Base-by-base conservation (phyloP, 2,797 vertebrate species). In the Cuculus canorus region DNA sequence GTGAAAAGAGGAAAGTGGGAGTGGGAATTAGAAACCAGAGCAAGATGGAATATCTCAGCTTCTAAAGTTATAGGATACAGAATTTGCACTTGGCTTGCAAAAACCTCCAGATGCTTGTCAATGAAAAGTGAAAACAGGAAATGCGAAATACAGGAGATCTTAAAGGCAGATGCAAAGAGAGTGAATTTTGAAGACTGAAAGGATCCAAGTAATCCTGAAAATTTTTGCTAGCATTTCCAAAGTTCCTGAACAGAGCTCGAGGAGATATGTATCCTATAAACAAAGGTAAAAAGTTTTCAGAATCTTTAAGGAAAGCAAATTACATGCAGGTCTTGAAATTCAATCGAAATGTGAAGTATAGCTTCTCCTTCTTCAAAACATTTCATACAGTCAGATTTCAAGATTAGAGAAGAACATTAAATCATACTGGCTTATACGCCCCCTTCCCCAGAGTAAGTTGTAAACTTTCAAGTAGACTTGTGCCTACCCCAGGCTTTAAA, bases 11-110 rank as follows among this genome's bases (percentile, higher is more conserved):
- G 13, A 82, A 96, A 82, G 47, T 2, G 3, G 11, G 33, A 79
- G 16, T 41, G 47, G 33, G 70, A 96, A 95, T 84, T 88, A 86
- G 84, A 93, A 95, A 80, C 37, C 80, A 92, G 77, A 92, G 27
- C 73, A 93, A 76, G 85, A 93, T 63, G 56, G 53, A 78, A 53
- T 82, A 68, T 76, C 59, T 94, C 59, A 77, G 11, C 39, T 81
- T 84, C 70, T 86, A 61, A 79, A 79, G 27, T 59, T 86, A 63
- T 19, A 90, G 41, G 71, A 90, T 73, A 73, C 43, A 92, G 56
- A 77, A 92, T 84, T 35, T 80, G 52, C 37, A 54, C 10, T 86
- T 92, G 81, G 52, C 83, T 94, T 77, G 64, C 37, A 86, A 82
- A 94, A 94, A 30, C 35, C 65, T 95, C 82, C 85, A 95, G 82